phyloP scores from a whole-genome alignment of 1,140 invertebrate species.

The Magallana gigas region DNA sequence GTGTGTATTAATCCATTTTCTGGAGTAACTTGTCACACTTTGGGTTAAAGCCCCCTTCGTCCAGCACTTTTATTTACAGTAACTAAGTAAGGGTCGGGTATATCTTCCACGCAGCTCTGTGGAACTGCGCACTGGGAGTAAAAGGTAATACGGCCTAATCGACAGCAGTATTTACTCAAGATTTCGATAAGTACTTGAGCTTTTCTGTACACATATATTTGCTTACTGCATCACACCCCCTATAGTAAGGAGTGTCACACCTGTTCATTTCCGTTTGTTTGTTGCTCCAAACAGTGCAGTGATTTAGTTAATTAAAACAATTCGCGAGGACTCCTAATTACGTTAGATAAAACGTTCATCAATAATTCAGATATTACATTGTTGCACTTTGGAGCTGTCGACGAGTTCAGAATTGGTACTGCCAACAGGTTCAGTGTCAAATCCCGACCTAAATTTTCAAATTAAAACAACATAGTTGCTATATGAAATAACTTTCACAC shows the following conservation, averaged over 20 bases:
- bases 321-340: too few species aligned
- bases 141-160: constrained; percentile 8
- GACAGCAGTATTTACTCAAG: constrained; percentile 27
- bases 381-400: too few species aligned
- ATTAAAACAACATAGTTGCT: too few species aligned
- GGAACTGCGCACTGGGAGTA: constrained; percentile 16
- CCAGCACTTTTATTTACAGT: constrained; percentile 9
- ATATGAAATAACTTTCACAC: not conserved
- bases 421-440: too few species aligned
- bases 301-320: too few species aligned
- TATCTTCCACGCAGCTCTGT: not conserved
- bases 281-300: too few species aligned
- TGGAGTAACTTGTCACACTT: not conserved
- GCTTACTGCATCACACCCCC: not conserved
- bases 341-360: too few species aligned
- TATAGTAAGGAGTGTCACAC: too few species aligned
- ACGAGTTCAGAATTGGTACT: too few species aligned
- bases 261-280: too few species aligned
- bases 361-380: too few species aligned
- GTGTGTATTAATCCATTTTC: not conserved
- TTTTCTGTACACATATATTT: constrained; percentile 26
- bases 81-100: not conserved
- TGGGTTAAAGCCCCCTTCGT: not conserved
- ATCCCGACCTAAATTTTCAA: too few species aligned
- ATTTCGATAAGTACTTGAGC: constrained; percentile 33